Conservation (phyloP, 2,113 vertebrate species). For the Platichthys stellatus region DNA sequence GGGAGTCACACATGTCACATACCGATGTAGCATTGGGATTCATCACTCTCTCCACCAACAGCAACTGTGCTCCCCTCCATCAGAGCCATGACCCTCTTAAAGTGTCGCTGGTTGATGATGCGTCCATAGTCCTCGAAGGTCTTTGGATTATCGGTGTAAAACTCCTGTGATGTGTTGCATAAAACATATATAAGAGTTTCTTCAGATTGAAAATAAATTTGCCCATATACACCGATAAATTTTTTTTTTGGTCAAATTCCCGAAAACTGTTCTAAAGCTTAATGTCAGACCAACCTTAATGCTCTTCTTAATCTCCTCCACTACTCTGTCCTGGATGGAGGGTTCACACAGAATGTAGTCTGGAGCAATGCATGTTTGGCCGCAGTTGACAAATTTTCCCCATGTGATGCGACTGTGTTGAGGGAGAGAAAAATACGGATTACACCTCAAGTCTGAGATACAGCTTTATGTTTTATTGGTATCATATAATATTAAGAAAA, state of each 20-base stretch:
- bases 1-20: not conserved
- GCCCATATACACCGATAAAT: too few relatives aligned
- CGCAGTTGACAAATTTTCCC: slow-evolving; percentile 94
- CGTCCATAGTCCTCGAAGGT: slow-evolving; percentile 87
- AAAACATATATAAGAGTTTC: not conserved
- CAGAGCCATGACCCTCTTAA: slow-evolving; percentile 82
- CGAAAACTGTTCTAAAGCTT: too few relatives aligned
- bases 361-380: slow-evolving; percentile 93
- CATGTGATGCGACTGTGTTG: slow-evolving; percentile 87
- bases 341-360: slow-evolving; percentile 93
- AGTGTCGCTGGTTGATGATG: slow-evolving; percentile 88
- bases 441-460: not conserved
- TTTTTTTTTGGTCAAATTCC: too few relatives aligned
- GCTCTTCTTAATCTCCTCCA: slow-evolving; percentile 85
- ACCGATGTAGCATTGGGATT: slow-evolving; percentile 87
- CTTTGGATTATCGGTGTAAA: slow-evolving; percentile 89
- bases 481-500: too few relatives aligned
- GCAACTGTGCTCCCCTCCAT: slow-evolving; percentile 87
- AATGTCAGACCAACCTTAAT: slow-evolving; percentile 77
- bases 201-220: too few relatives aligned
- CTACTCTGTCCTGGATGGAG: slow-evolving; percentile 80
- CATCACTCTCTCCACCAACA: slow-evolving; percentile 86
- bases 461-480: too few relatives aligned
- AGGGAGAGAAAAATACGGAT: not conserved
- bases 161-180: slow-evolving; percentile 82